These are phyloP conservation scores for Acanthiza pusilla DNA, from an alignment of 2,797 vertebrate species.

Conservation along the genomic window DNA sequence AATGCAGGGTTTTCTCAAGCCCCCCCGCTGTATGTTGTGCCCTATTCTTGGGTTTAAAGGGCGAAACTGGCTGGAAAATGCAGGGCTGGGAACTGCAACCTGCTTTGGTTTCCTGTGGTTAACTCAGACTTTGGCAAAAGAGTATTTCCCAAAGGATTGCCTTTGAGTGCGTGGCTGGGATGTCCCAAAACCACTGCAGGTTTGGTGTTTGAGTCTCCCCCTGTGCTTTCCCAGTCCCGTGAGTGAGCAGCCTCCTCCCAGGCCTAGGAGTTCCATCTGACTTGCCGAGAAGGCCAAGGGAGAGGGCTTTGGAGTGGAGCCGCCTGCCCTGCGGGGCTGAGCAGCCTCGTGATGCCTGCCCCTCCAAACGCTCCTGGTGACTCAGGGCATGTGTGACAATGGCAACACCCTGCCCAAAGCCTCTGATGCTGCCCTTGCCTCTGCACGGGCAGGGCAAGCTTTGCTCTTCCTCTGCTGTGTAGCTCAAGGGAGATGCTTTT, in stretches of 20 bases:
- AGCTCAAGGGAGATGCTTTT: background rate
- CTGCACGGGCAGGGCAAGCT: background rate
- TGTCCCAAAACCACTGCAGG: background rate
- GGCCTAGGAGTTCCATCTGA: background rate
- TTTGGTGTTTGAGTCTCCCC: background rate
- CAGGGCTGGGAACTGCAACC: background rate
- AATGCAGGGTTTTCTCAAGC: background rate
- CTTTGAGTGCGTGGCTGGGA: background rate
- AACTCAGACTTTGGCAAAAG: background rate
- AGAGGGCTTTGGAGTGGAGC: background rate
- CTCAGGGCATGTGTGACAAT: accelerated
- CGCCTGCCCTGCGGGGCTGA: background rate
- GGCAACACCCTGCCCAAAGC: background rate
- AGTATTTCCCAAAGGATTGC: background rate
- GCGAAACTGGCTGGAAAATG: background rate
- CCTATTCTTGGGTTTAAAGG: background rate
- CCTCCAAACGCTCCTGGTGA: background rate
- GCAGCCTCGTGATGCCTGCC: background rate
- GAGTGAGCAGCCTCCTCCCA: background rate
- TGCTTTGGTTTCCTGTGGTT: background rate
- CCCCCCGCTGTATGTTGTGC: background rate
- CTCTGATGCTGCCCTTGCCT: background rate
- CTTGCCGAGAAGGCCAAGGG: background rate
- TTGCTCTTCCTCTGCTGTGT: background rate
- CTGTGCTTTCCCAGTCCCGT: background rate